Base-by-base conservation (phyloP, 2,888 invertebrate genomes). In the Julus scandinavius region DNA sequence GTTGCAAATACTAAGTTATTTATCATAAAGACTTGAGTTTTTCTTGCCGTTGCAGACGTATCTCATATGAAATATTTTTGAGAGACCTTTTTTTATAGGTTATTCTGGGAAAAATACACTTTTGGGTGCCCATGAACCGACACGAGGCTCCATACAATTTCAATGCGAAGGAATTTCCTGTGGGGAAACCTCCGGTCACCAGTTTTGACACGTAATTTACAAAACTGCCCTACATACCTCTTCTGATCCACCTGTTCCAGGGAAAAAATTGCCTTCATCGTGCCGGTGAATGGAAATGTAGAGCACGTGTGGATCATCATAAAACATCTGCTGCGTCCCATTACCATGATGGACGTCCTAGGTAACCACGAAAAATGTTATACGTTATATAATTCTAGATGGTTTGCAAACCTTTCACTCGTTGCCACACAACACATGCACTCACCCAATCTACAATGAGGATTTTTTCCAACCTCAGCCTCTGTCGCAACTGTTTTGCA, bases 221-320 rank as follows among this genome's bases (percentile, higher is more conserved):
- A 2, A 50, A 45, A 54, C 9, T 17, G 45, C n/a, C n/a, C 5
- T 29, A 49, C 72, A n/a, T 90, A 94, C 94, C 93, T 98, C 99
- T 88, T 95, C 95, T 83, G 97, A 97, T 86, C 97, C 97, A 89
- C 99, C 99, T 2, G 99, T 99, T 90, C 99, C 99, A n/a, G 99
- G 99, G 94, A 99, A 99, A 94, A 99, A 99, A 93, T 99, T 99
- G 54, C 99, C 99, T 92, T 98, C 98, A 94, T 99, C 99, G 94
- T 99, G 99, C 91, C 99, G 96, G 94, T 99, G 99, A 92, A 99
- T 95, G 91, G 98, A 98, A 91, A 99, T 94, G 94, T 99, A 99
- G 91, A 99, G 94, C 91, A 99, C 97, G 91, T 96, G 95, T 87
- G 97, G 96, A 93, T 98, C 98, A 92, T 96, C 96, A 93, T 99